Evolutionary conservation across 2,888 invertebrate genomes (phyloP).

Genomic region (Metopia argyrocephala): DNA sequence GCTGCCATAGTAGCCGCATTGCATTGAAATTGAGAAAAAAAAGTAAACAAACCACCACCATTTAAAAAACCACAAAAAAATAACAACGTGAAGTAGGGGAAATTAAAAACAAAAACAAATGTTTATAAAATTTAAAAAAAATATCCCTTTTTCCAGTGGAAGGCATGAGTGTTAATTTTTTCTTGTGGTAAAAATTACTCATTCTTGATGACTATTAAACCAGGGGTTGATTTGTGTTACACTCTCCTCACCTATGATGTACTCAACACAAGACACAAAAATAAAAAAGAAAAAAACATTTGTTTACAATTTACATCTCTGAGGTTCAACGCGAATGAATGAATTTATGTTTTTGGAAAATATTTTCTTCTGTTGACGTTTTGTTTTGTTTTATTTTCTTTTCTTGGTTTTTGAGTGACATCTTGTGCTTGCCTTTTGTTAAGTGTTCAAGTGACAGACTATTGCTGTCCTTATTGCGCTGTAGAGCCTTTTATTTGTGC

Average conservation of each 20-base stretch:
- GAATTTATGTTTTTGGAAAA: conserved; percentile 25
- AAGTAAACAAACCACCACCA: conserved; percentile 63
- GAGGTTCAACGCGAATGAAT: not conserved
- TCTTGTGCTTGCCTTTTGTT: conserved; percentile 1
- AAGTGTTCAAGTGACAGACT: not conserved
- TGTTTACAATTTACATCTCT: not conserved
- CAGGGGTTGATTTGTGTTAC: conserved; percentile 50
- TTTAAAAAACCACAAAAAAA: conserved; percentile 63
- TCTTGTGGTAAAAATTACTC: conserved; percentile 40
- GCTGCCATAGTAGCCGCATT: conserved; percentile 66
- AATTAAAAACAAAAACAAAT: conserved; percentile 30
- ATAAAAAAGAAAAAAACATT: too few relatives aligned
- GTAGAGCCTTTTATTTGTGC: not conserved
- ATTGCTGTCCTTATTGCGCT: conserved; percentile 55
- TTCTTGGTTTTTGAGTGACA: conserved; percentile 55
- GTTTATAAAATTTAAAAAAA: conserved; percentile 32
- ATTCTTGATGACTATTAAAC: not conserved
- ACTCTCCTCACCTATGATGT: too few relatives aligned
- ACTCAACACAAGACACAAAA: too few relatives aligned
- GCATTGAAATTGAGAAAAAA: conserved; percentile 66
- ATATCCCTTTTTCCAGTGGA: conserved; percentile 64
- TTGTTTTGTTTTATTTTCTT: conserved; percentile 30
- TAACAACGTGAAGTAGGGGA: conserved; percentile 51
- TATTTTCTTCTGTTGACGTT: not conserved
- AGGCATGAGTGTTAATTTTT: conserved; percentile 30